These are phyloP conservation scores for Thelaira solivaga DNA, from an alignment of 2,888 invertebrate genomes.

Conservation along the genomic window DNA sequence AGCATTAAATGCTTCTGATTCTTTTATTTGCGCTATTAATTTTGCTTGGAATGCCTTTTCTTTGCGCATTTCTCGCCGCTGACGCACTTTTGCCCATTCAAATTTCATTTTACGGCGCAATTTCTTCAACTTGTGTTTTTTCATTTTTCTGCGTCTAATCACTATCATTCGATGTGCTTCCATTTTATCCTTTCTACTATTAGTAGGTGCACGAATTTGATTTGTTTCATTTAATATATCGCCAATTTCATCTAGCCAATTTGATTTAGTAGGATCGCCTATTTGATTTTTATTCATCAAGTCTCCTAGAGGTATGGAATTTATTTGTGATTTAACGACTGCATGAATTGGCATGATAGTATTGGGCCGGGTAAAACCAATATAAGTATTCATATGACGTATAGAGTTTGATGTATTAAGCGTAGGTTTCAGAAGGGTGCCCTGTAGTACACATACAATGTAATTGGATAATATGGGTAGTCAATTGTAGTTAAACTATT, in stretches of 20 bases:
- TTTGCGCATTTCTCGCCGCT: constrained; percentile 84
- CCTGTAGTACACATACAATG: constrained; percentile 70
- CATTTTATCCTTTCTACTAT: constrained; percentile 79
- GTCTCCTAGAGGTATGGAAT: constrained; percentile 39
- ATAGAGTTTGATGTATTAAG: constrained; percentile 1
- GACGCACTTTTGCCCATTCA: constrained; percentile 84
- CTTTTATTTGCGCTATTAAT: constrained; percentile 83
- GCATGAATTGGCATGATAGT: constrained; percentile 35
- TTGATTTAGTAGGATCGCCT: constrained; percentile 69
- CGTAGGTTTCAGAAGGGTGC: constrained; percentile 63
- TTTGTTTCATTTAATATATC: constrained; percentile 67
- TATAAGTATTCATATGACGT: constrained; percentile 55
- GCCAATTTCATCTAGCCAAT: constrained; percentile 71
- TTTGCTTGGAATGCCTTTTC: constrained; percentile 87
- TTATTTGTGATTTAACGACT: constrained; percentile 31
- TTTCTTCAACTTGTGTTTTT: constrained; percentile 89
- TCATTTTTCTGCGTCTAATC: constrained; percentile 90
- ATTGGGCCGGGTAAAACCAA: constrained; percentile 4
- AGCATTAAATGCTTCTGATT: constrained; percentile 87
- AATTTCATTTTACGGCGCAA: constrained; percentile 87
- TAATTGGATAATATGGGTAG: constrained; percentile 76
- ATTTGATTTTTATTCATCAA: constrained; percentile 62
- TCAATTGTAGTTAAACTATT: constrained; percentile 49
- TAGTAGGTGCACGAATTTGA: constrained; percentile 66
- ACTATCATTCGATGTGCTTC: constrained; percentile 86